phyloP scores from a whole-genome alignment of 2,888 invertebrate species.

The Celastrina argiolus region DNA sequence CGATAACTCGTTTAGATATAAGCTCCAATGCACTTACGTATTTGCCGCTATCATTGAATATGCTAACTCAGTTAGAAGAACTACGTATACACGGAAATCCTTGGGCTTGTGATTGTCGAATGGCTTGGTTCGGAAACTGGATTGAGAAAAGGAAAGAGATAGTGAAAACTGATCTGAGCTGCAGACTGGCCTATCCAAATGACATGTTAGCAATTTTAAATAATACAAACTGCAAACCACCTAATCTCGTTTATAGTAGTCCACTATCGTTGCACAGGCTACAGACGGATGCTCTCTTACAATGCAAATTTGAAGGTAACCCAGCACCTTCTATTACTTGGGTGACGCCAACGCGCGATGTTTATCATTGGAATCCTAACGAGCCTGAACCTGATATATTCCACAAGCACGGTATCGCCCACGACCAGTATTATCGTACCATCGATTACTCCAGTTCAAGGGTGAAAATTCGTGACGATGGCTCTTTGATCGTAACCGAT shows the following conservation, averaged over 20 bases:
- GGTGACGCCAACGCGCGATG: slow-evolving; percentile 86
- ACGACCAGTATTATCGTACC: slow-evolving; percentile 71
- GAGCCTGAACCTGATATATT: slow-evolving; percentile 81
- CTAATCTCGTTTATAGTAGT: slow-evolving; percentile 78
- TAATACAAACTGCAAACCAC: slow-evolving; percentile 84
- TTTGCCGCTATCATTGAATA: slow-evolving; percentile 83
- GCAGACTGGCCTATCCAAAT: slow-evolving; percentile 81
- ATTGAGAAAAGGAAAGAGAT: slow-evolving; percentile 71
- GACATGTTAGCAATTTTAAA: slow-evolving; percentile 84
- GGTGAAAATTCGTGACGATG: slow-evolving; percentile 84
- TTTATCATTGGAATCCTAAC: slow-evolving; percentile 88
- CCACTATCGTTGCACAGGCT: slow-evolving; percentile 81
- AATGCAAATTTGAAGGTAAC: slow-evolving; percentile 87
- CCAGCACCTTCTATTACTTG: slow-evolving; percentile 90
- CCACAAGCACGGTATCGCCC: slow-evolving; percentile 80
- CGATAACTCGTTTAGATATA: slow-evolving; percentile 81
- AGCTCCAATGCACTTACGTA: slow-evolving; percentile 83
- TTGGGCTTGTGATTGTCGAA: slow-evolving; percentile 92
- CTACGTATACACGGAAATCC: slow-evolving; percentile 85
- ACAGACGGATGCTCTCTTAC: slow-evolving; percentile 82
- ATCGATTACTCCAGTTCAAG: slow-evolving; percentile 73
- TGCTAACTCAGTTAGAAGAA: slow-evolving; percentile 79
- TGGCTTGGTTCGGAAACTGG: slow-evolving; percentile 84
- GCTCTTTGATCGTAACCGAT: slow-evolving; percentile 84
- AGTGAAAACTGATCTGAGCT: slow-evolving; percentile 80